Percentiles rank a stretch among this genome's conserved stretches.
phyloP scores from a whole-genome alignment of 2,797 vertebrate species.

The Austrolebias charrua region DNA sequence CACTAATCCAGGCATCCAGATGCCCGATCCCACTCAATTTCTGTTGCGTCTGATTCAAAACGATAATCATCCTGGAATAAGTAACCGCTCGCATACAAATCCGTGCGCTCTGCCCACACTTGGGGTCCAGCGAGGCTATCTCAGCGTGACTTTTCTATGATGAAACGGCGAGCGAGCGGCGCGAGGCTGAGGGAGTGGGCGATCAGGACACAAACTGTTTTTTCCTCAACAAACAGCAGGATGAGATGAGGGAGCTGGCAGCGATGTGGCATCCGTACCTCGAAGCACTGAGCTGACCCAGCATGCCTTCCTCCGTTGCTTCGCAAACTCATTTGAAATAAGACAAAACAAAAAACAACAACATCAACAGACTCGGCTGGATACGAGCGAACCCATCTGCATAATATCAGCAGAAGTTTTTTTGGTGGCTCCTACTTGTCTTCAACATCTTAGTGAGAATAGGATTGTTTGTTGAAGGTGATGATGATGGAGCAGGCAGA shows the following conservation, averaged over 20 bases:
- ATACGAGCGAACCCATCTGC: slow-evolving; percentile 36
- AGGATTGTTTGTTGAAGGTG: slow-evolving; percentile 49
- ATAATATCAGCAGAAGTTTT: slow-evolving; percentile 39
- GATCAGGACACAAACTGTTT: slow-evolving; percentile 65
- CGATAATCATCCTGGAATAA: slow-evolving; percentile 47
- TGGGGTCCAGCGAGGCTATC: slow-evolving; percentile 58
- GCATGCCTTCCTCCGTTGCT: slow-evolving; percentile 43
- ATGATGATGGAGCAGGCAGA: slow-evolving; percentile 50
- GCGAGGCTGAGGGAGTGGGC: slow-evolving; percentile 66
- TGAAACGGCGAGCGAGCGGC: slow-evolving; percentile 57
- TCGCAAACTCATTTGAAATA: slow-evolving; percentile 51
- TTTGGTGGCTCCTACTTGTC: slow-evolving; percentile 1
- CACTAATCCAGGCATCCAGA: slow-evolving; percentile 35
- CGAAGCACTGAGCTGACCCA: slow-evolving; percentile 51
- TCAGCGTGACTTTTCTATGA: slow-evolving; percentile 65
- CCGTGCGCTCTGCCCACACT: slow-evolving; percentile 55
- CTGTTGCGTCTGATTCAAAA: slow-evolving; percentile 21
- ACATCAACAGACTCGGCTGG: slow-evolving; percentile 50
- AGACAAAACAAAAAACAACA: not conserved
- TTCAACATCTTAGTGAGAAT: slow-evolving; percentile 26
- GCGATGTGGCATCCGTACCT: slow-evolving; percentile 63
- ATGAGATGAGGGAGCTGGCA: slow-evolving; percentile 65
- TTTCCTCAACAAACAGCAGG: slow-evolving; percentile 67
- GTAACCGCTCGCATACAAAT: slow-evolving; percentile 47
- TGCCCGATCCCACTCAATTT: slow-evolving; percentile 12